A percentile compares a stretch with the other conserved stretches of the same genome.
These are phyloP conservation scores for Drosophila barbarae DNA, from an alignment of 2,888 invertebrate species.

Conservation along the genomic window DNA sequence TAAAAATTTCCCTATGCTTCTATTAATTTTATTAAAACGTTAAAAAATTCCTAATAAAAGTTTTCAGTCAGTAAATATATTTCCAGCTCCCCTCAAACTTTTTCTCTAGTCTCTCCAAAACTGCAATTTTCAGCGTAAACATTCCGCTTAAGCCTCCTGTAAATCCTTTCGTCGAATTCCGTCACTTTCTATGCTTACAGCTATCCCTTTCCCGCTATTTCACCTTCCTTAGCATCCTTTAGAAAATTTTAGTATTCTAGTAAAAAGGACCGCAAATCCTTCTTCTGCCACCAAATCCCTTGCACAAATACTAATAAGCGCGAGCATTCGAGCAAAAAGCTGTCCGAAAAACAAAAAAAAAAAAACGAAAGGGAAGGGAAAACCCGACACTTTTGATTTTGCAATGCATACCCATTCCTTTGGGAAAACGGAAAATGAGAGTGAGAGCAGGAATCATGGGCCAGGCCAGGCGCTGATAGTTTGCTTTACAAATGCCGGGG, in stretches of 20 bases:
- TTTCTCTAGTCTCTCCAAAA: not conserved
- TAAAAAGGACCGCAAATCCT: constrained; percentile 27
- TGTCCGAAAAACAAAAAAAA: constrained; percentile 12
- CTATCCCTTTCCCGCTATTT: not conserved
- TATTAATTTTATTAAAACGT: no score
- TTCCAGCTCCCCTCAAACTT: not conserved
- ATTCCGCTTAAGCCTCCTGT: not conserved
- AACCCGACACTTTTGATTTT: constrained; percentile 25
- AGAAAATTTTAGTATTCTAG: constrained; percentile 3
- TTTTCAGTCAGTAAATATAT: no score
- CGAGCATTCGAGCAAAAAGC: constrained; percentile 23
- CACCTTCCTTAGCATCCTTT: not conserved
- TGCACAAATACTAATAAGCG: constrained; percentile 41
- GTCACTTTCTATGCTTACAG: constrained; percentile 1
- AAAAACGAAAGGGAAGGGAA: not conserved
- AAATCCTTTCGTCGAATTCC: constrained; percentile 4
- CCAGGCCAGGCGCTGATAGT: constrained; percentile 17
- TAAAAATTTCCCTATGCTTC: no score
- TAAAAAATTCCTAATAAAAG: no score
- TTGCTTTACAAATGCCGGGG: constrained; percentile 14
- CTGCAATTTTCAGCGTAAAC: not conserved
- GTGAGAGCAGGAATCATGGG: constrained; percentile 11
- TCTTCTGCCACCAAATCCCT: constrained; percentile 28
- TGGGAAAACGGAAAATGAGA: constrained; percentile 9
- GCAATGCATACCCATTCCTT: constrained; percentile 10